These are phyloP conservation scores for Drosophila ambigua DNA, from an alignment of 1,140 invertebrate species.

Conservation along the genomic window DNA sequence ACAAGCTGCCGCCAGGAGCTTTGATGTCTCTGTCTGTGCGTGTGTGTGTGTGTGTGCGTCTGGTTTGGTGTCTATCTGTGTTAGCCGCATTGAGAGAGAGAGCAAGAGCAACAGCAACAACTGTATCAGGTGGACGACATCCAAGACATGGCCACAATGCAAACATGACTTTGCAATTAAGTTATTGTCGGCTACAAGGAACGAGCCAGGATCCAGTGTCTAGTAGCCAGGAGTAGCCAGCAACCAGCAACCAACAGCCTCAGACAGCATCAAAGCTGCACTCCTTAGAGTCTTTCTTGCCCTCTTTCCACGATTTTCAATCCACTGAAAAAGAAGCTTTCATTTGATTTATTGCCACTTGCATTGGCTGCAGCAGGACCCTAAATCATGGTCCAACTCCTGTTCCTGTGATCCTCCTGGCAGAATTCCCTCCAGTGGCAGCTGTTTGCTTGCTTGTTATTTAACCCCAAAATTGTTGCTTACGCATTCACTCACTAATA, in stretches of 20 bases:
- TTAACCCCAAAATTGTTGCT: constrained; percentile 62
- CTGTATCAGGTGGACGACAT: constrained; percentile 57
- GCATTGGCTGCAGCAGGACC: constrained; percentile 51
- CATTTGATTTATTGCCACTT: constrained; percentile 70
- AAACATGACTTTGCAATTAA: constrained; percentile 82
- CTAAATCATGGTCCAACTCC: constrained; percentile 59
- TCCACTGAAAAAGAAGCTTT: constrained; percentile 40
- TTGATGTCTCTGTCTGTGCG: background rate
- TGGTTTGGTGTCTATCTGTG: constrained; percentile 17
- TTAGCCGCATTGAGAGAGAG: constrained; percentile 42
- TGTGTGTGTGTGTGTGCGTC: constrained; percentile 18
- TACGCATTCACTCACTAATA: constrained; percentile 55
- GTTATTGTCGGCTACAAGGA: constrained; percentile 70
- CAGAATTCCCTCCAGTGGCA: background rate
- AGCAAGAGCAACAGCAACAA: constrained; percentile 21
- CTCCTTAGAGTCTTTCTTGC: constrained; percentile 22
- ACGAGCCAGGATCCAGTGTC: constrained; percentile 17
- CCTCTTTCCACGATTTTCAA: background rate
- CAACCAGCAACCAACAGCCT: constrained; percentile 3
- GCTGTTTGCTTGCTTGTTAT: constrained; percentile 36
- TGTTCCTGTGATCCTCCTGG: background rate
- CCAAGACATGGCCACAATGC: constrained; percentile 60
- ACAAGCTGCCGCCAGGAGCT: constrained; percentile 16
- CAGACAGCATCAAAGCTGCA: constrained; percentile 3
- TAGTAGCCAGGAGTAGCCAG: background rate